phyloP scores from a whole-genome alignment of 2,797 vertebrate species.

The Onychomys leucogaster region DNA sequence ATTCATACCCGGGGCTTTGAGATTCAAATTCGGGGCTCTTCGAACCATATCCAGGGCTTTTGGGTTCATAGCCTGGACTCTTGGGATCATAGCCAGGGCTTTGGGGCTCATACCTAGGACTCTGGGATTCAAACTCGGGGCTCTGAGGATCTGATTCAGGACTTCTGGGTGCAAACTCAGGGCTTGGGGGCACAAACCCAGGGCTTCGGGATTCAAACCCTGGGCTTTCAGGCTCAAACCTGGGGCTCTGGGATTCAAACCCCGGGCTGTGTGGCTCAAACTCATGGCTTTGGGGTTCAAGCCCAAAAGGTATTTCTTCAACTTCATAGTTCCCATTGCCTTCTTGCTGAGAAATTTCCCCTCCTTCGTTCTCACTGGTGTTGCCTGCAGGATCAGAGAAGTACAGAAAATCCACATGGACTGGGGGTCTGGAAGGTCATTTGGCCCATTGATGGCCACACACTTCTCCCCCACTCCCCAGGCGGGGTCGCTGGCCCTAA shows the following conservation, averaged over 20 bases:
- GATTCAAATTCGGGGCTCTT: constrained; percentile 63
- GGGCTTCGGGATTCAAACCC: constrained; percentile 78
- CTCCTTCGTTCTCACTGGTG: constrained; percentile 77
- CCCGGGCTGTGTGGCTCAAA: constrained; percentile 76
- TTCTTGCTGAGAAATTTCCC: constrained; percentile 79
- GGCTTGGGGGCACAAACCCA: constrained; percentile 78
- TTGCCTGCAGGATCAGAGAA: constrained; percentile 80
- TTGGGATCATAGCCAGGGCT: constrained; percentile 71
- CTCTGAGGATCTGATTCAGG: constrained; percentile 81
- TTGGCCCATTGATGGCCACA: background rate
- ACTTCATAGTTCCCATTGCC: constrained; percentile 80
- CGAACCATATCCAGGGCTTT: constrained; percentile 60
- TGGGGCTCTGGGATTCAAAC: constrained; percentile 77
- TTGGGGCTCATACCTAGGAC: constrained; percentile 64
- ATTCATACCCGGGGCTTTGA: constrained; percentile 50
- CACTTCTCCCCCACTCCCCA: constrained; percentile 12
- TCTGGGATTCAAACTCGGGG: constrained; percentile 55
- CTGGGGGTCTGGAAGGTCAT: constrained; percentile 56
- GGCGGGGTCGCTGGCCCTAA: constrained; percentile 61
- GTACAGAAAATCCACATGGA: constrained; percentile 76
- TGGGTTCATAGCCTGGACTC: constrained; percentile 61
- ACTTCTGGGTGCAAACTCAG: constrained; percentile 80
- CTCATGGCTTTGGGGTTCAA: constrained; percentile 80
- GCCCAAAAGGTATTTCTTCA: constrained; percentile 84
- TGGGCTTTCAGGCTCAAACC: constrained; percentile 82